Percentiles rank a stretch among this genome's conserved stretches.
phyloP scores from a whole-genome alignment of 1,140 invertebrate genomes.

The Rhagoletis pomonella region DNA sequence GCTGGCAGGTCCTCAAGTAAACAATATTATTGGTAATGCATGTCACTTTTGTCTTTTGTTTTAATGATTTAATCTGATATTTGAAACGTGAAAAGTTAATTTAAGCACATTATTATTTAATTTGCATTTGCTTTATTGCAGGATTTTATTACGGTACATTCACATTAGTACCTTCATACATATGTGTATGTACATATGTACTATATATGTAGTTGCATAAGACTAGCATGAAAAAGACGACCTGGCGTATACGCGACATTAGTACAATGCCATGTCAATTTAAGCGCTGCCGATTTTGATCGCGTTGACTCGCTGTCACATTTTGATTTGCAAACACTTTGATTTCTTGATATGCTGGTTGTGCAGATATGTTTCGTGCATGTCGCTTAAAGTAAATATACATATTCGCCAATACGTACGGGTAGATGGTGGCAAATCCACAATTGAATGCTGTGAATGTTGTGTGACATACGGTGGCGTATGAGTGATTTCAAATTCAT shows the following conservation, averaged over 20 bases:
- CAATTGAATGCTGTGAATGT: background rate
- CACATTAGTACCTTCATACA: background rate
- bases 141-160: background rate
- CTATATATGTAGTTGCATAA: background rate
- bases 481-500: slow-evolving; percentile 30
- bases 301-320: slow-evolving; percentile 12
- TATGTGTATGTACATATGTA: background rate
- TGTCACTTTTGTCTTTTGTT: background rate
- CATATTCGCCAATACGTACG: no score
- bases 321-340: slow-evolving; percentile 23
- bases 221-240: background rate
- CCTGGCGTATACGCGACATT: slow-evolving; percentile 26
- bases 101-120: background rate
- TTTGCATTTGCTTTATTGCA: background rate
- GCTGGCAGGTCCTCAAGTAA: background rate
- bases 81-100: slow-evolving; percentile 9
- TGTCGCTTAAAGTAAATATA: background rate
- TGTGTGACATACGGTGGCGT: background rate
- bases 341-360: slow-evolving; percentile 15
- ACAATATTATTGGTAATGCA: background rate
- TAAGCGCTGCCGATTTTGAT: slow-evolving; percentile 13
- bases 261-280: slow-evolving; percentile 18
- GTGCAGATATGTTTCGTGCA: background rate
- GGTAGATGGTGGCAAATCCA: no score
- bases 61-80: background rate